These are phyloP conservation scores for Archivesica marissinica DNA, from an alignment of 1,140 invertebrate genomes.

Conservation along the genomic window DNA sequence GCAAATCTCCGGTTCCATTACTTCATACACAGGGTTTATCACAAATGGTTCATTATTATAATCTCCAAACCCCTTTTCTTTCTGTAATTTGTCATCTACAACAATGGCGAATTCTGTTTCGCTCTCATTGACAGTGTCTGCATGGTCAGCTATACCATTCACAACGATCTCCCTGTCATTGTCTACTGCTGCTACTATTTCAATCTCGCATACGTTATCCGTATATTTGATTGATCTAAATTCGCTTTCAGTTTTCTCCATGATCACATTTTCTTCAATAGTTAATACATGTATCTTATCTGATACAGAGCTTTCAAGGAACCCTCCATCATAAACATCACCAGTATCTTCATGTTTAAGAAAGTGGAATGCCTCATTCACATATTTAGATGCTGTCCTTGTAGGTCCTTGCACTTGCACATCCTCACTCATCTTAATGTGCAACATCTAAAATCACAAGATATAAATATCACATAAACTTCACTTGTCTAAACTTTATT, in stretches of 20 bases:
- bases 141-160: neutral
- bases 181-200: neutral
- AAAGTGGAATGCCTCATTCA: slow-evolving; percentile 66
- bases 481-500: too few relatives aligned
- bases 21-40: slow-evolving; percentile 59
- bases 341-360: slow-evolving; percentile 51
- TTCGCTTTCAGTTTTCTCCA: neutral
- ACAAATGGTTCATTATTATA: neutral
- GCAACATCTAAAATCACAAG: too few relatives aligned
- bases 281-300: neutral
- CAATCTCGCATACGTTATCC: too few relatives aligned
- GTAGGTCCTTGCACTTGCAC: neutral
- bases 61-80: neutral
- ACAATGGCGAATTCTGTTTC: slow-evolving; percentile 1
- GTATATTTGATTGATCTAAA: neutral
- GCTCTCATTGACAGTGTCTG: neutral
- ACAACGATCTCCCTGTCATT: neutral
- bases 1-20: neutral
- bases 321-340: slow-evolving; percentile 30
- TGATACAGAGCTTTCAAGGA: neutral
- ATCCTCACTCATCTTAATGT: slow-evolving; percentile 32
- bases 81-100: neutral
- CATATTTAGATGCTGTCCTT: slow-evolving; percentile 4
- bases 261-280: neutral
- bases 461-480: too few relatives aligned